Base-by-base conservation (phyloP, 2,797 vertebrate species). In the Lates japonicus region DNA sequence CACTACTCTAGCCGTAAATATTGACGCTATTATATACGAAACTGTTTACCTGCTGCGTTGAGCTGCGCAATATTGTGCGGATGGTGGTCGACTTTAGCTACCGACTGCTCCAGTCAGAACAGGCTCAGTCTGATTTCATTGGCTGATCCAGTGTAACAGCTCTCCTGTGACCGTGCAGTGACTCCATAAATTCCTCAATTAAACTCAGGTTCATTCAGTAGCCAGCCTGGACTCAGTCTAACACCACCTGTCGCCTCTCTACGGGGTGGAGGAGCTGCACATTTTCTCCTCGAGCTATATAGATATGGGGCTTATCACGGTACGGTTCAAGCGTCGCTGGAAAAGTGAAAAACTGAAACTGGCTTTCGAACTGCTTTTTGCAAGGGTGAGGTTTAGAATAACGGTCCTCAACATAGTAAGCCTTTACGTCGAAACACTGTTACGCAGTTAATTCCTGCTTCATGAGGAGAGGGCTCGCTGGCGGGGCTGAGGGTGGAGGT, bases 301-400 rank as follows among this genome's bases (percentile, higher is more conserved):
- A 1, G 92, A 22, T 95, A 95, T 66, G 92, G 93, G 80, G 89
- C 90, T 48, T 96, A 94, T 25, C 90, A 76, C 48, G 66, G 55
- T 84, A 13, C 81, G 75, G 90, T 42, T 83, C 93, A 91, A 78
- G 93, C 20, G 87, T 95, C 33, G 97, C 98, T 65, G 94, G 73
- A 97, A 93, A 96, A 96, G 98, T 98, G 67, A 5, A 19, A 11
- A n/a, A 33, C 25, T 63, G 42, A 16, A n/a, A n/a, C n/a, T n/a
- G n/a, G 9, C 13, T 12, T 5, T 46, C 16, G 19, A 7, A 49
- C 8, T n/a, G 7, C 3, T 49, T 4, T 48, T 46, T 7, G 39
- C 39, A n/a, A n/a, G n/a, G n/a, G n/a, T n/a, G n/a, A n/a, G n/a
- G n/a, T n/a, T n/a, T n/a, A n/a, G n/a, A n/a, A n/a, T n/a, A n/a